Base-by-base conservation (phyloP, 2,888 invertebrate genomes). In the Eumacrocentrus americanus region DNA sequence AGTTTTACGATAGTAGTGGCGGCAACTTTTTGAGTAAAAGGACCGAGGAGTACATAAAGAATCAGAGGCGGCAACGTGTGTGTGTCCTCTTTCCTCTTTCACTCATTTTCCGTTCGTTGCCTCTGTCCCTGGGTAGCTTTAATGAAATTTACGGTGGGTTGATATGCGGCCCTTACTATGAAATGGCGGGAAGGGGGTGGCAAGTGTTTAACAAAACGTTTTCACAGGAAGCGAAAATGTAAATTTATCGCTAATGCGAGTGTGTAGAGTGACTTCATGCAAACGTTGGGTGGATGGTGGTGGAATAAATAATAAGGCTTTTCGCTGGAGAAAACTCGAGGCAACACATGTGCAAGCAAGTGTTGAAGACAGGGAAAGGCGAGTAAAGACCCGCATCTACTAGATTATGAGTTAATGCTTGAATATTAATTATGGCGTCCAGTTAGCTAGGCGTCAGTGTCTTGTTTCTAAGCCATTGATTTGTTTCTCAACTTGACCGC, bases 391-490 rank as follows among this genome's bases (percentile, higher is more conserved):
- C 37, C 22, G 16, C 40, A 2, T 2, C 5, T 12, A 23, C 37
- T 57, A 62, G 59, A 11, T 61, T 61, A 62, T 60, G 62, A 69
- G 70, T 71, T 74, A 72, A 72, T 70, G 72, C 65, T 65, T 70
- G 75, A 72, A 74, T 75, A 74, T 75, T 75, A 75, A 75, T 75
- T 75, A 75, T 69, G 65, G 67, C 68, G 60, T 59, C 64, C 65
- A 59, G 59, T 61, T 59, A 59, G 47, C 54, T 54, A 48, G 42
- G 12, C n/a, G 20, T 12, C 20, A n/a, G 9, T 50, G 25, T 60
- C 29, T 58, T 62, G 60, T 60, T 62, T 56, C 18, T 34, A 42
- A 18, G 47, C 53, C 47, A 42, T 35, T 57, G 62, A 68, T 68
- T 69, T 69, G 69, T 71, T 69, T 70, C 65, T n/a, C n/a, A n/a